Conservation (phyloP, 2,888 invertebrate species). For the Panzeria rudis region DNA sequence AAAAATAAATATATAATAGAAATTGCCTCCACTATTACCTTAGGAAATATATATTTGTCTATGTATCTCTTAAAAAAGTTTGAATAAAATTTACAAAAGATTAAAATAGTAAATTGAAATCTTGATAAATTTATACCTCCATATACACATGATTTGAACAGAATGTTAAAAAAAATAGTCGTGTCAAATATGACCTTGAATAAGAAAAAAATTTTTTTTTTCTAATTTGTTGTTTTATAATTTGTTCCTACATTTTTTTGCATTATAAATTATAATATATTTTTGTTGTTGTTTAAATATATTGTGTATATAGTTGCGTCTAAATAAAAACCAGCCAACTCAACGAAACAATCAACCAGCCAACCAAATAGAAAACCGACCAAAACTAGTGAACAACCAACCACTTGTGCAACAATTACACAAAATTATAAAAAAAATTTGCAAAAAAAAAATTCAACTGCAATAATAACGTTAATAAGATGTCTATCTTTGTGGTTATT, state of each 20-base stretch:
- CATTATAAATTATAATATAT: slow-evolving; percentile 65
- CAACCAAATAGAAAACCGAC: slow-evolving; percentile 41
- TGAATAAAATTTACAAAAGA: slow-evolving; percentile 51
- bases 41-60: not conserved
- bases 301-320: slow-evolving; percentile 66
- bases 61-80: slow-evolving; percentile 8
- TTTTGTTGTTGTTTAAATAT: slow-evolving; percentile 38
- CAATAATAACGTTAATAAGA: slow-evolving; percentile 73
- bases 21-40: not conserved
- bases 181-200: slow-evolving; percentile 74
- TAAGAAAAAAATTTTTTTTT: slow-evolving; percentile 65
- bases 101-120: slow-evolving; percentile 58
- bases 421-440: slow-evolving; percentile 77
- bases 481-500: slow-evolving; percentile 63
- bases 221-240: slow-evolving; percentile 70
- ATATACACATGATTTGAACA: slow-evolving; percentile 58
- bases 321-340: slow-evolving; percentile 53
- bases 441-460: slow-evolving; percentile 81
- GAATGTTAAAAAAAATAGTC: slow-evolving; percentile 63
- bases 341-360: slow-evolving; percentile 54
- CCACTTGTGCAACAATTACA: slow-evolving; percentile 81
- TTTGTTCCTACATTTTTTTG: slow-evolving; percentile 71
- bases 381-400: slow-evolving; percentile 68
- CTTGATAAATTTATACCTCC: slow-evolving; percentile 68
- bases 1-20: not conserved